phyloP scores from a whole-genome alignment of 2,888 invertebrate species.

The Thymelicus acteon region DNA sequence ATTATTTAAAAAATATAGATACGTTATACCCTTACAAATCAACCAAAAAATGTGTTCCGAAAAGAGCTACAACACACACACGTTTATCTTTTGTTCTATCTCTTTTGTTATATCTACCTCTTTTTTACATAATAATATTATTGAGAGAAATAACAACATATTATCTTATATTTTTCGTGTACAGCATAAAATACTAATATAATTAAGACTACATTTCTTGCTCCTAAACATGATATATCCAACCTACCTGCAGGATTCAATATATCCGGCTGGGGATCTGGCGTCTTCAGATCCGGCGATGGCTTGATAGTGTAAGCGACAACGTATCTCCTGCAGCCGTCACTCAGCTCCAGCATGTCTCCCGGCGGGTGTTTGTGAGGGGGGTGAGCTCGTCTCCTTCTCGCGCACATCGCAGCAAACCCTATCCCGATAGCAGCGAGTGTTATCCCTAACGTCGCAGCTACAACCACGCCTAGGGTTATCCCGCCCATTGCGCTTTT shows the following conservation, averaged over 20 bases:
- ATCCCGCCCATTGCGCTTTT: conserved; percentile 88
- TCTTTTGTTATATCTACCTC: too few relatives aligned
- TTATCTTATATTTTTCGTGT: too few relatives aligned
- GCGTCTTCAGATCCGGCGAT: conserved; percentile 81
- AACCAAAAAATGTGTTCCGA: too few relatives aligned
- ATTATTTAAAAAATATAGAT: too few relatives aligned
- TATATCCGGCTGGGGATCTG: conserved; percentile 90
- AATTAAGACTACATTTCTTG: too few relatives aligned
- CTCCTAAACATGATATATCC: too few relatives aligned
- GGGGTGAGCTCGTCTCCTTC: conserved; percentile 64
- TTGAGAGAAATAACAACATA: too few relatives aligned
- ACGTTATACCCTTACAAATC: too few relatives aligned
- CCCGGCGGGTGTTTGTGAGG: conserved; percentile 77
- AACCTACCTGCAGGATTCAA: conserved; percentile 88
- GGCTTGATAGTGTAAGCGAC: conserved; percentile 94
- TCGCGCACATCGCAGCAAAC: conserved; percentile 65
- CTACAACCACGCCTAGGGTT: conserved; percentile 87
- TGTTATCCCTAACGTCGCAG: conserved; percentile 66
- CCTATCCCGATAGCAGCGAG: conserved; percentile 69
- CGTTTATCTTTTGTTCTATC: too few relatives aligned
- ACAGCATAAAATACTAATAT: too few relatives aligned
- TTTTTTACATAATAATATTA: too few relatives aligned
- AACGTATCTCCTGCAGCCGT: conserved; percentile 93
- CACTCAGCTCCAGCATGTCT: conserved; percentile 87
- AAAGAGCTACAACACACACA: too few relatives aligned